Evolutionary conservation across 1,140 invertebrate species (phyloP), one percentile per base, ranked within the genome.

Genomic region (Daktulosphaira vitifoliae): DNA sequence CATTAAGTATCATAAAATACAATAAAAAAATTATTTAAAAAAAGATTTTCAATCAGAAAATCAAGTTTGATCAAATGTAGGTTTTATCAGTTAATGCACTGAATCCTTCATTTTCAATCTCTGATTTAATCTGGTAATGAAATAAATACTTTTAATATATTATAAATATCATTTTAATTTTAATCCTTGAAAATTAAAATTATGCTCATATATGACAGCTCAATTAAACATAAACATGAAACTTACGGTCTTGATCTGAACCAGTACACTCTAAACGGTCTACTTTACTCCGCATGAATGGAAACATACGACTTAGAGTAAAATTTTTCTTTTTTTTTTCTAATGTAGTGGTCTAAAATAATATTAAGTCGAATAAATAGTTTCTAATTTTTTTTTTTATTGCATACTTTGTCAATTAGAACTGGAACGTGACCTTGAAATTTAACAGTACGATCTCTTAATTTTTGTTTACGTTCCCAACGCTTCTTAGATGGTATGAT

Each of bases 221-320:
- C n/a, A n/a, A n/a, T n/a, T n/a, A n/a, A n/a, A n/a, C n/a, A n/a
- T n/a, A n/a, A n/a, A n/a, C n/a, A 18, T 16, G 20, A 37, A 23
- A 62, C 66, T 66, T 49, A 66, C 66, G 66, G 42, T 66, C 66
- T 62, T 66, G 66, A 25, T 96, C 94, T 71, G 92, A 96, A 71
- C 91, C 90, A 76, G 98, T 96, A 48, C 56, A 62, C 78, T 96
- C 93, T 22, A 91, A 92, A 76, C 96, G 96, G 73, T 95, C 91
- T 74, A 98, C 95, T 81, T 94, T 92, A 78, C 93, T 96, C 81
- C 92, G 92, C 88, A 98, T 96, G 76, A 98, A 99, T 22, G 95
- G 94, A 78, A 98, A 97, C 77, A 92, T 94, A 74, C 93, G 82
- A 73, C 93, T 96, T 78, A 98, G 96, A 67, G 92, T 94, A 73